Evolutionary conservation across 1,140 invertebrate species (phyloP).

Genomic region (Anoplolepis gracilipes): DNA sequence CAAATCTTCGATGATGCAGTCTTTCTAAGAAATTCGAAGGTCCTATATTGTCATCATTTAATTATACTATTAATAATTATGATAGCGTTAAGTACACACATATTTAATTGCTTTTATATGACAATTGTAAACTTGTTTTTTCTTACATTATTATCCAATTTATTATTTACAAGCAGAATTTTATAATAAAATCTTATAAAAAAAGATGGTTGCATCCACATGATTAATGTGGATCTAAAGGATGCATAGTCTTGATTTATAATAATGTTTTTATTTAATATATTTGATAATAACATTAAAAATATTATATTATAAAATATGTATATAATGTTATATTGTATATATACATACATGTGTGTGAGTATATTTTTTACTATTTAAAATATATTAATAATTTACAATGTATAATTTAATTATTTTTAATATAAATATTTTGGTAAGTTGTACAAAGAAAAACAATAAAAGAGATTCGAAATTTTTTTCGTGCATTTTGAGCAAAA

Average conservation of each 20-base stretch:
- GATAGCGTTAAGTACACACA: no score
- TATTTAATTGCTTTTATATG: not conserved
- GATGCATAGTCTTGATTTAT: no score
- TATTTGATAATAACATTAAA: not conserved
- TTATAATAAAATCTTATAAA: not conserved
- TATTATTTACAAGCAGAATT: not conserved
- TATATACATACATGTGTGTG: no score
- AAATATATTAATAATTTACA: not conserved
- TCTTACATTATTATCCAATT: not conserved
- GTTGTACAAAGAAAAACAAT: not conserved
- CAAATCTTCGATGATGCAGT: not conserved
- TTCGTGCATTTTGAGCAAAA: not conserved
- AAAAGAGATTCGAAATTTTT: not conserved
- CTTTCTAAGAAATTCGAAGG: not conserved
- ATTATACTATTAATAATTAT: not conserved
- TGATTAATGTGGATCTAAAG: no score
- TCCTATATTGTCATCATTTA: not conserved
- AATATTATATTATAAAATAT: not conserved
- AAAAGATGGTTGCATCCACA: not conserved
- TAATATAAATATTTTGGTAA: not conserved
- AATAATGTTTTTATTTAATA: not conserved
- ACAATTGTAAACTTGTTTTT: not conserved
- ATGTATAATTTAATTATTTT: not conserved
- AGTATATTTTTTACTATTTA: not conserved
- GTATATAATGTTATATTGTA: not conserved